Base-by-base conservation (phyloP, 1,140 invertebrate genomes). In the Bilobella aurantiaca region DNA sequence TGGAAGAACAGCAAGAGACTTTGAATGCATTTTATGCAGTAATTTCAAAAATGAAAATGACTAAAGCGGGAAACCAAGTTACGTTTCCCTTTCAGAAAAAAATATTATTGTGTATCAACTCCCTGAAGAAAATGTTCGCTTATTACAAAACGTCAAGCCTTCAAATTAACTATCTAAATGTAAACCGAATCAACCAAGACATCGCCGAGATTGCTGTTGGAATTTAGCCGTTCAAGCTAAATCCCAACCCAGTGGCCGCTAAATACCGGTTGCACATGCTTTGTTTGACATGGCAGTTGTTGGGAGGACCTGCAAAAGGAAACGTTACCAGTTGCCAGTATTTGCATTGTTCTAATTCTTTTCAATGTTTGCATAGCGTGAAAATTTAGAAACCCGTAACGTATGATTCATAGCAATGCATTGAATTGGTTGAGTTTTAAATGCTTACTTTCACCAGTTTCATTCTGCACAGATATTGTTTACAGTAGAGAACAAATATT, bases 181-280 rank as follows among this genome's bases (percentile, higher is more conserved):
- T 23, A 12, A 28, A 21, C 27, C 8, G 53, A 28, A 8, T 57
- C 5, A 57, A 57, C 27, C 53, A 57, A 21, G 53, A 57, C 21
- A 28, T 57, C 14, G 53, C 53, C 21, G 53, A 23, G 23, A 57
- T 12, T 57, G 53, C 5, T 5, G 8, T 57, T 28, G 27, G 53
- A 23, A 57, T 57, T 23, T 8, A 23, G 5, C 5, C 21, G 8
- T 57, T 57, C 27, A 57, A 57, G 21, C 53, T 12, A 21, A 57
- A 57, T 28, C n/a, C 27, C 12, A 21, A 28, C 21, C 53, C 53
- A 57, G 53, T 57, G n/a, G 53, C 8, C 27, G 53, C 53, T 8
- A 57, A 57, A 57, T 57, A 57, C 53, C 8, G n/a, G 23, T 23
- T 57, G n/a, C 53, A 23, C 5, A 57, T 28, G 53, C 53, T 57